Evolutionary conservation across 2,797 vertebrate species (phyloP).

Genomic region (Danio choprae): DNA sequence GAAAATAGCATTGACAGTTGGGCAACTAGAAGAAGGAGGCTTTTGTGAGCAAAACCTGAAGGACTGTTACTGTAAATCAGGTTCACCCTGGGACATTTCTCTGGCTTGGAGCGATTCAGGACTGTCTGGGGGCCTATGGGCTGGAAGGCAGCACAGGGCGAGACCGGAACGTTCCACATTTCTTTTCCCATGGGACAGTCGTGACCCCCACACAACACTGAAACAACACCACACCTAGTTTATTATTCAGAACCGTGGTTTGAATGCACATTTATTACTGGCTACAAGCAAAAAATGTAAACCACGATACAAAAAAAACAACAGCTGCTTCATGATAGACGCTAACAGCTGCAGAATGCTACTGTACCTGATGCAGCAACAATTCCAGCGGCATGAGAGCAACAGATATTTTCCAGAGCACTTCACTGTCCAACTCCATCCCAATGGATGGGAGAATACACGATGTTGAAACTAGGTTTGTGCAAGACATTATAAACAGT

Average conservation of each 20-base stretch:
- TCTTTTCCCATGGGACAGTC: constrained; percentile 38
- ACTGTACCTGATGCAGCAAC: constrained; percentile 18
- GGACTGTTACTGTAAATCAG: constrained; percentile 30
- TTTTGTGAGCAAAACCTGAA: constrained; percentile 27
- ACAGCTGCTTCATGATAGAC: constrained; percentile 41
- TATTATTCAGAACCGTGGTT: constrained; percentile 40
- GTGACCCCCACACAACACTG: constrained; percentile 5
- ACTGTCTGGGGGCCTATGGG: constrained; percentile 1
- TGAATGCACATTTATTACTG: constrained; percentile 26
- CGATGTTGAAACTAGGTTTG: constrained; percentile 7
- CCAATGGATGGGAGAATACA: not conserved
- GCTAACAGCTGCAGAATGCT: constrained; percentile 43
- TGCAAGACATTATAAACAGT: constrained; percentile 2
- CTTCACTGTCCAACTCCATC: constrained; percentile 14
- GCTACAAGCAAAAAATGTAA: constrained; percentile 1
- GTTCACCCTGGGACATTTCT: not conserved
- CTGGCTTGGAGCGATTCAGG: constrained; percentile 20
- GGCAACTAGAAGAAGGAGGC: constrained; percentile 11
- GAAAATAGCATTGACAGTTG: constrained; percentile 7
- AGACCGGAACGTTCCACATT: constrained; percentile 29
- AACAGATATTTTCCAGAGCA: constrained; percentile 34
- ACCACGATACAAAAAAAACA: constrained; percentile 17
- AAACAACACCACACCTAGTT: constrained; percentile 32
- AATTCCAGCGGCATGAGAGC: constrained; percentile 16
- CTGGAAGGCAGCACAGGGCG: constrained; percentile 21